Evolutionary conservation across 2,113 vertebrate species (phyloP), one percentile per base, ranked within the genome.

Genomic region (Pao palembangensis): DNA sequence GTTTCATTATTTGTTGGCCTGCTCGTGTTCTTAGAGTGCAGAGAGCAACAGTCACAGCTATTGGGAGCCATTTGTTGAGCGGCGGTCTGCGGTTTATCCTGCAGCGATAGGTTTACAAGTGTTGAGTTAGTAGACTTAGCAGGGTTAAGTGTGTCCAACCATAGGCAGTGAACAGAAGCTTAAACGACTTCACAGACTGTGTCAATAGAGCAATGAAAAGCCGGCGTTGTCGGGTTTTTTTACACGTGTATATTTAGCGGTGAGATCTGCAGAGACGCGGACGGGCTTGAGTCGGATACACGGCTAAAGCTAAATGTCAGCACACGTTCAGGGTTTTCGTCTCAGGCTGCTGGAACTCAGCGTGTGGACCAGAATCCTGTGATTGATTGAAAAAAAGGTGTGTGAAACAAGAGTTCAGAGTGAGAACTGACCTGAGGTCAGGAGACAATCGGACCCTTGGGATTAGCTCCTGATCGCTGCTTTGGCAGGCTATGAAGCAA

Each of bases 251-350:
- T 69, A 64, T 84, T 67, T 72, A 75, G 53, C 53, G 28, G 56
- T 54, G 66, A 76, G 76, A 75, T 82, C 76, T 80, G 61, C 72
- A 65, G 51, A 5, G 69, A 65, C 61, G 52, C 62, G 55, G 69
- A 55, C 23, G 13, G 66, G 49, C 57, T 69, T 47, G 43, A 66
- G 65, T 38, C 61, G 66, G 76, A 75, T 69, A 38, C 41, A 41
- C 8, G 17, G 23, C 47, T 55, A 78, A 74, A 84, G 80, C 75
- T 80, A 18, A 6, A 73, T 57, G 66, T 69, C 56, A 47, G 61
- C 60, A 52, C 62, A 68, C 60, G 63, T 69, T 65, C 47, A 63
- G 53, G 43, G 54, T 64, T 76, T 53, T 28, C 6, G 25, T 28
- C 25, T 3, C 25, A 28, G 25, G 25, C 25, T 28, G 25, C 25